Evolutionary conservation across 1,140 invertebrate species (phyloP), one percentile per base, ranked within the genome.

Genomic region (Scaptomyza montana): DNA sequence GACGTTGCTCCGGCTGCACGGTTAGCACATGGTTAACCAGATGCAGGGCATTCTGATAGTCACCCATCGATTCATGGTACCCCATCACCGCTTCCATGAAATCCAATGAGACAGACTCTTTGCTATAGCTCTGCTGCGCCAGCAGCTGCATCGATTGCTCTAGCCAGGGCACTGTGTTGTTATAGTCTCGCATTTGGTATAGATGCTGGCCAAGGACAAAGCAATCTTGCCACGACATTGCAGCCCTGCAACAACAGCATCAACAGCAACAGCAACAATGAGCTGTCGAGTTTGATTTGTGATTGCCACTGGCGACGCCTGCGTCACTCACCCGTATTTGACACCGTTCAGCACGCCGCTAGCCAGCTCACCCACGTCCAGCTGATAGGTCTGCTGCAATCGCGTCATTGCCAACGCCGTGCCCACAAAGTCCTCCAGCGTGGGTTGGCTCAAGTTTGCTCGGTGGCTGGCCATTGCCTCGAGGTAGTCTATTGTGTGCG

Each of bases 201-300:
- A 97, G 95, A 80, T 98, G 95, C 70, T 97, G 94, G n/a, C 98
- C 98, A 7, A 99, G 94, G 92, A 99, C 98, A 93, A 98, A 99
- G 91, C 98, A 99, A 90, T 99, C 98, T 65, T 96, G 95, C 33
- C 97, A 97, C 93, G 93, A 92, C 94, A 96, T 94, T 63, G 94
- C 93, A 0, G 93, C 89, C 73, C 94, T 94, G 67, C n/a, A 74
- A 36, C 10, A 41, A 12, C 9, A 41, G 7, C 30, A 36, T 36
- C 33, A 36, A 6, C 33, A 25, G 21, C 30, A 6, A 39, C 2
- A 39, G 3, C 3, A 43, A 43, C 39, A 43, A 43, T 5, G 8
- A 60, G 36, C 63, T 59, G 47, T 67, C 53, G 9, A 25, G 55
- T 45, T 16, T 74, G 57, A 66, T 69, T 62, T 57, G 46, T 63